phyloP scores from a whole-genome alignment of 2,888 invertebrate genomes.

The Drosophila austrosaltans region DNA sequence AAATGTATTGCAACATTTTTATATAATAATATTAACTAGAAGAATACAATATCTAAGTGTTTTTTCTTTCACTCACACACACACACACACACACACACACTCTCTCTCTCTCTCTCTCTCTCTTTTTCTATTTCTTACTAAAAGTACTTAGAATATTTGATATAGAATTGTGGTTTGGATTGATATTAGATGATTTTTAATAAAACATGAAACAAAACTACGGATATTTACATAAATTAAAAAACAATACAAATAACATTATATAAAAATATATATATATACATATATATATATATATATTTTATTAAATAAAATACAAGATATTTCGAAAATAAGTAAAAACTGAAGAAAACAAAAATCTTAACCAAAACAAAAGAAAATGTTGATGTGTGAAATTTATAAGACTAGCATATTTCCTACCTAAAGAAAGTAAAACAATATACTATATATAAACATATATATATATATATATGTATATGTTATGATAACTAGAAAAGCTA shows the following conservation, averaged over 20 bases:
- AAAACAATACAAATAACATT: conserved; percentile 17
- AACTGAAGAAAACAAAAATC: conserved; percentile 44
- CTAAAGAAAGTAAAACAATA: conserved; percentile 62
- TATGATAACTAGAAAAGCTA: conserved; percentile 63
- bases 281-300: conserved; percentile 59
- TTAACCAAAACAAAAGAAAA: conserved; percentile 63
- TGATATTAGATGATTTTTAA: conserved; percentile 65
- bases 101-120: conserved; percentile 57
- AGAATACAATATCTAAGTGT: conserved; percentile 23
- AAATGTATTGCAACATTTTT: conserved; percentile 3
- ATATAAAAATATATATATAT: conserved; percentile 26
- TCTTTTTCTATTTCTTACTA: conserved; percentile 36
- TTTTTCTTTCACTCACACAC: conserved; percentile 9
- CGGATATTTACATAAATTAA: conserved; percentile 27
- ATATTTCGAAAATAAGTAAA: conserved; percentile 53
- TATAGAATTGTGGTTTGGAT: conserved; percentile 62
- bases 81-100: not conserved
- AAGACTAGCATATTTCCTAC: conserved; percentile 82
- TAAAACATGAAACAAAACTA: conserved; percentile 25
- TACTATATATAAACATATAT: conserved; percentile 47
- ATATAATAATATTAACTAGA: conserved; percentile 20
- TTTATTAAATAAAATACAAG: conserved; percentile 63
- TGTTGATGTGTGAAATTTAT: conserved; percentile 82
- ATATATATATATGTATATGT: conserved; percentile 48
- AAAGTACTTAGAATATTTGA: conserved; percentile 46